Conservation (phyloP, 23 tunicate species). For the Aplidium turbinatum region DNA sequence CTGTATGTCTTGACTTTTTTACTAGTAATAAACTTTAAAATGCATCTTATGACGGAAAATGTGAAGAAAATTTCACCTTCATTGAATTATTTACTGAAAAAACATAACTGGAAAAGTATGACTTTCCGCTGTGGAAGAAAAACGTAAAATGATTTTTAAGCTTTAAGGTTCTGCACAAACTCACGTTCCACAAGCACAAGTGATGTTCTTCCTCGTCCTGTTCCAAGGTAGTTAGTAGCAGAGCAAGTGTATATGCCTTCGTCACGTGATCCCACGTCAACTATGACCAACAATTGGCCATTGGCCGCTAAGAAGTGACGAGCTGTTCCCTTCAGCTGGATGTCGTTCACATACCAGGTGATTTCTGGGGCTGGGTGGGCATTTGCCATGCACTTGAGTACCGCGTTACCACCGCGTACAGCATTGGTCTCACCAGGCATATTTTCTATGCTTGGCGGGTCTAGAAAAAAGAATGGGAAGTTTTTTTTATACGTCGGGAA, state of each 20-base stretch:
- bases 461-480: slow-evolving; percentile 38
- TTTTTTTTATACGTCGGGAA: no score
- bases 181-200: slow-evolving; percentile 26
- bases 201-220: slow-evolving; percentile 1
- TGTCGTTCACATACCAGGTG: slow-evolving; percentile 48
- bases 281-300: slow-evolving; percentile 53
- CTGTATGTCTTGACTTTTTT: no score
- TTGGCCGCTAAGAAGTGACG: slow-evolving; percentile 70
- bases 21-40: neutral
- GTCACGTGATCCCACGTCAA: slow-evolving; percentile 30
- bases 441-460: slow-evolving; percentile 43
- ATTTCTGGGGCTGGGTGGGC: slow-evolving; percentile 52
- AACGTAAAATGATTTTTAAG: neutral
- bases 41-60: neutral
- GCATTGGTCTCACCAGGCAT: slow-evolving; percentile 38
- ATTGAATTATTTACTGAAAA: no score
- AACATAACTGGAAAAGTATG: no score
- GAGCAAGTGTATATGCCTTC: slow-evolving; percentile 61
- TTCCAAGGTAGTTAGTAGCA: slow-evolving; percentile 47
- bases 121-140: no score
- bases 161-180: neutral
- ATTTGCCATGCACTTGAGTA: slow-evolving; percentile 56
- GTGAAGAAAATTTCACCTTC: slow-evolving; percentile 1
- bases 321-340: slow-evolving; percentile 34
- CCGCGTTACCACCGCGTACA: slow-evolving; percentile 40